Base-by-base conservation (phyloP, 2,888 invertebrate genomes). In the Odontomyia ornata region DNA sequence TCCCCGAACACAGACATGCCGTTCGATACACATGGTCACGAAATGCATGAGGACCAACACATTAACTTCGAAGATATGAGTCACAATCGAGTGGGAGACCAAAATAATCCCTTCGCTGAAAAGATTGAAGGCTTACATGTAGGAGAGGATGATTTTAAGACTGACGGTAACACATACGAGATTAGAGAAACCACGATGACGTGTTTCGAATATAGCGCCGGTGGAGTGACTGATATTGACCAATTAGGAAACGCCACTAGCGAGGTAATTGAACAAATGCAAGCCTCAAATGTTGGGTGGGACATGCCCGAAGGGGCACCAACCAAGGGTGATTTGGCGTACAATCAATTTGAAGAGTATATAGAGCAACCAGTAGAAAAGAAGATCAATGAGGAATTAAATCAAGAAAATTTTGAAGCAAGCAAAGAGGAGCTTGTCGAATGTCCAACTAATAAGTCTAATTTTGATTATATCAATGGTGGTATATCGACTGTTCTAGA, bases 101-200 rank as follows among this genome's bases (percentile, higher is more conserved):
- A 67, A 13, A 13, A 23, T 25, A 43, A 69, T 47, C 21, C 36
- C n/a, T 69, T 46, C 25, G 13, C 18, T 47, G 47, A 7, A 47
- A 69, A 69, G 46, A 5, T 1, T 46, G 69, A 47, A 47, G 69
- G 18, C 18, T 47, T 47, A 47, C 25, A 47, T 7, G 23, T 47
- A 69, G 69, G 69, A 69, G 69, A 69, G 69, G 69, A 69, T 69
- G 46, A 47, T 46, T 23, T 69, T 15, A 69, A 69, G 69, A 69
- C 69, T 69, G 67, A 67, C 21, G 25, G 0, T 25, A 4, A n/a
- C 11, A 47, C 47, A 13, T 47, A 47, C 25, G 69, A 25, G 47
- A 30, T 30, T 30, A 15, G 13, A 15, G 64, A 64, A 64, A 64
- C 27, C 1, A 13, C 7, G 1, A 27, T 25, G 13, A 25, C 15